phyloP scores from a whole-genome alignment of 2,797 vertebrate genomes.

The Neosilurus hyrtlii region DNA sequence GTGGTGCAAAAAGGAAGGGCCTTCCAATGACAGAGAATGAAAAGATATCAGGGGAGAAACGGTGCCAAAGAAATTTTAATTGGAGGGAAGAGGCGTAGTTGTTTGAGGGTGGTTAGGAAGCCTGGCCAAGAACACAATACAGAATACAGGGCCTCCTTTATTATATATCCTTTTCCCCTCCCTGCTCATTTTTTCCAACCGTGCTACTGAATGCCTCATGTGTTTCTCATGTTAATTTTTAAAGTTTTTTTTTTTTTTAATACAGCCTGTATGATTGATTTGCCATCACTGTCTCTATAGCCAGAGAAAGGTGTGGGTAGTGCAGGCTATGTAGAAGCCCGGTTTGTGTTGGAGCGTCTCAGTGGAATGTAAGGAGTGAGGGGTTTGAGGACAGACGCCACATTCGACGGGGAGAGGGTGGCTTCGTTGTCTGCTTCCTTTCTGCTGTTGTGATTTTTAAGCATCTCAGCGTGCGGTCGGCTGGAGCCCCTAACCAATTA shows the following conservation, averaged over 20 bases:
- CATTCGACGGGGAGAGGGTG: conserved; percentile 25
- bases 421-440: conserved; percentile 37
- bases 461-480: conserved; percentile 5
- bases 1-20: conserved; percentile 23
- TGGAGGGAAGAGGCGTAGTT: conserved; percentile 51
- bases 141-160: conserved; percentile 31
- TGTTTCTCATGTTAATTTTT: not conserved
- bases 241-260: conserved; percentile 19
- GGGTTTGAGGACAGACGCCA: conserved; percentile 33
- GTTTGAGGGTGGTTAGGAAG: conserved; percentile 39
- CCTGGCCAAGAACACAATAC: conserved; percentile 43
- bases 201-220: not conserved
- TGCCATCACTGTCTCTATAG: conserved; percentile 38
- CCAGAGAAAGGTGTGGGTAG: conserved; percentile 6
- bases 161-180: conserved; percentile 7
- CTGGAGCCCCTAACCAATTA: conserved; percentile 47
- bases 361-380: conserved; percentile 10
- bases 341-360: conserved; percentile 13
- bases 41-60: conserved; percentile 51
- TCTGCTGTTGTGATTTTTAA: conserved; percentile 23
- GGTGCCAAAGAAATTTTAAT: conserved; percentile 58
- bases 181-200: conserved; percentile 11
- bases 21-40: conserved; percentile 46
- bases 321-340: not conserved
- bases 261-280: conserved; percentile 41